Evolutionary conservation across 2,888 invertebrate genomes (phyloP).

Genomic region (Cylloceria caligata): DNA sequence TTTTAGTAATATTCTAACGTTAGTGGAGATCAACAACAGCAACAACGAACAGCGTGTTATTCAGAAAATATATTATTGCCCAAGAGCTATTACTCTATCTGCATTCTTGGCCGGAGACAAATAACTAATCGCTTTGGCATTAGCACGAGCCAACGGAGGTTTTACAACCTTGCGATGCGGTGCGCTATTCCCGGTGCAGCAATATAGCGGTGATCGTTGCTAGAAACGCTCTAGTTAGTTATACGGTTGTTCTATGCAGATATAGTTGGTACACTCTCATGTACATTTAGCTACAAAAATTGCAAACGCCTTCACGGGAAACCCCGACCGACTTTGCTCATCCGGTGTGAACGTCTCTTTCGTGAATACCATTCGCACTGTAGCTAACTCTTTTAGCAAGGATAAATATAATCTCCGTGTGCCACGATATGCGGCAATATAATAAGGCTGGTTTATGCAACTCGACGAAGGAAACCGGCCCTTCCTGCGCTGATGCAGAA

Average conservation of each 20-base stretch:
- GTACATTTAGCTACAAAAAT: slow-evolving; percentile 35
- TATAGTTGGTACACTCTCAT: neutral
- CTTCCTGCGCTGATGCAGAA: slow-evolving; percentile 66
- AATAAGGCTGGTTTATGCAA: slow-evolving; percentile 65
- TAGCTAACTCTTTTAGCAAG: slow-evolving; percentile 58
- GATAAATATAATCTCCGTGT: slow-evolving; percentile 63
- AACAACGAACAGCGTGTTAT: slow-evolving; percentile 43
- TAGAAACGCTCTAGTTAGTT: neutral
- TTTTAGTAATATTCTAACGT: slow-evolving; percentile 6
- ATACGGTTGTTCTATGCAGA: neutral
- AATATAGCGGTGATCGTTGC: neutral
- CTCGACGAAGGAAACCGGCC: slow-evolving; percentile 61
- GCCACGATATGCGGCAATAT: slow-evolving; percentile 59
- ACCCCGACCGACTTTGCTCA: slow-evolving; percentile 62
- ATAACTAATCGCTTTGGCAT: slow-evolving; percentile 67
- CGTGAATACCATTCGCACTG: slow-evolving; percentile 21
- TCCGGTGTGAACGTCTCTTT: slow-evolving; percentile 64
- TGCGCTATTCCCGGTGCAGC: neutral
- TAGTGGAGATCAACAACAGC: slow-evolving; percentile 27
- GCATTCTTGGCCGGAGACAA: slow-evolving; percentile 60
- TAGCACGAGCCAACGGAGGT: slow-evolving; percentile 64
- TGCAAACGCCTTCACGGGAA: slow-evolving; percentile 55
- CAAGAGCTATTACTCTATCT: slow-evolving; percentile 65
- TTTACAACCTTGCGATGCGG: slow-evolving; percentile 52
- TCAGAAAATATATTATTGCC: slow-evolving; percentile 59